Percentiles rank a stretch among this genome's conserved stretches.
phyloP scores from a whole-genome alignment of 2,797 vertebrate species.

The Lagorchestes hirsutus region DNA sequence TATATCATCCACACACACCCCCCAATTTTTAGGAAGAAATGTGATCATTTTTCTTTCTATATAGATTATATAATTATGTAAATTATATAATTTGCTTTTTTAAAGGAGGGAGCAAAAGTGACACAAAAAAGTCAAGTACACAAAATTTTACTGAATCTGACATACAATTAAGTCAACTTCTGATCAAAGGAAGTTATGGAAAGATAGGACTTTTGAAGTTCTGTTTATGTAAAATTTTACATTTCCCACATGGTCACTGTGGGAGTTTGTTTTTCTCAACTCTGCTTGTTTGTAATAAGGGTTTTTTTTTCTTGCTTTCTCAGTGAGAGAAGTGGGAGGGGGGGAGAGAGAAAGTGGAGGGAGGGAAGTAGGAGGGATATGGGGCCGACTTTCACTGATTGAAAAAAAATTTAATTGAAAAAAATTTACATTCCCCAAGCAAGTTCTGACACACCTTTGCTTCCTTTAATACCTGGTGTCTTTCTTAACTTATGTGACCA shows the following conservation, averaged over 20 bases:
- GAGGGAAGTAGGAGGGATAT: not conserved
- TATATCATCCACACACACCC: not conserved
- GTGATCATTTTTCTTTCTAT: not conserved
- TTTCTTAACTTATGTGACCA: slow-evolving; percentile 36
- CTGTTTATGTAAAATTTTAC: not conserved
- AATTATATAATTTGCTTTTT: not conserved
- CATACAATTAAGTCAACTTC: not conserved
- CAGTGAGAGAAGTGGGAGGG: not conserved
- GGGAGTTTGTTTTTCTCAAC: not conserved
- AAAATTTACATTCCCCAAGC: not conserved
- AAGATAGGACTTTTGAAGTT: not conserved
- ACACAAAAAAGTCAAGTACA: not conserved
- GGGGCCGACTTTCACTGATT: not conserved
- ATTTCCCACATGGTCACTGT: not conserved
- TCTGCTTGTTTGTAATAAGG: not conserved
- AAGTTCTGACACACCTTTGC: not conserved
- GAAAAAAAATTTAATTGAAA: not conserved
- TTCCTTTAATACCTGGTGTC: not conserved
- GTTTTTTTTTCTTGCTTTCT: not conserved
- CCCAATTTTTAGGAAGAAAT: not conserved
- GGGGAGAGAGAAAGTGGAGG: not conserved
- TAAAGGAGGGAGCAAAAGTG: not conserved
- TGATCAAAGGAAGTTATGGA: not conserved
- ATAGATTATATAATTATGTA: no score
- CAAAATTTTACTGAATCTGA: not conserved